Evolutionary conservation across 2,888 invertebrate genomes (phyloP).

Genomic region (Aphrophora alni): DNA sequence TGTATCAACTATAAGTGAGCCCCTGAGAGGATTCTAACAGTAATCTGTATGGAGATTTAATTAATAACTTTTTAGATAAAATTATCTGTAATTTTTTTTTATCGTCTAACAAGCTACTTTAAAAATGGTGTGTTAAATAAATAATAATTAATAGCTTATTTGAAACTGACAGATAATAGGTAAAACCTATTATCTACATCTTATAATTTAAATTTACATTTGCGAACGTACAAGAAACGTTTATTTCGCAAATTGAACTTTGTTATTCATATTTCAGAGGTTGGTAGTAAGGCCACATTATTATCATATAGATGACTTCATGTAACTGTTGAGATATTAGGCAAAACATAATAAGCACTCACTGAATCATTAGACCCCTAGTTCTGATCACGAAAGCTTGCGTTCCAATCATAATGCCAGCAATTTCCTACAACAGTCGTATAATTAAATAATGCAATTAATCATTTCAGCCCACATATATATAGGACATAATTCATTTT

Average conservation of each 20-base stretch:
- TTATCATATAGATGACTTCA: constrained; percentile 6
- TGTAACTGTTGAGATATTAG: not conserved
- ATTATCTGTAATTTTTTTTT: no score
- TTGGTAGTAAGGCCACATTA: not conserved
- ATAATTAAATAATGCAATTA: constrained; percentile 6
- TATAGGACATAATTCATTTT: not conserved
- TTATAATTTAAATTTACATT: no score
- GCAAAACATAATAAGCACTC: not conserved
- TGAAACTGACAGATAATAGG: no score
- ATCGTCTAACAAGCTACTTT: no score
- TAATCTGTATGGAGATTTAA: no score
- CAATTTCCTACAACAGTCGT: not conserved
- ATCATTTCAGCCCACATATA: not conserved
- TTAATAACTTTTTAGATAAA: no score
- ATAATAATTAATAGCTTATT: no score
- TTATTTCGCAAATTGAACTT: not conserved
- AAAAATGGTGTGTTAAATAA: no score
- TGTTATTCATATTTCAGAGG: not conserved
- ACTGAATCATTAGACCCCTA: not conserved
- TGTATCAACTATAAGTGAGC: no score
- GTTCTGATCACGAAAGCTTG: not conserved
- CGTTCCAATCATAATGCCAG: not conserved
- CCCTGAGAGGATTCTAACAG: no score
- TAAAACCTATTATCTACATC: no score
- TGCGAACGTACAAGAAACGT: no score